phyloP scores from a whole-genome alignment of 1,140 invertebrate species.

The Drosophila auraria region DNA sequence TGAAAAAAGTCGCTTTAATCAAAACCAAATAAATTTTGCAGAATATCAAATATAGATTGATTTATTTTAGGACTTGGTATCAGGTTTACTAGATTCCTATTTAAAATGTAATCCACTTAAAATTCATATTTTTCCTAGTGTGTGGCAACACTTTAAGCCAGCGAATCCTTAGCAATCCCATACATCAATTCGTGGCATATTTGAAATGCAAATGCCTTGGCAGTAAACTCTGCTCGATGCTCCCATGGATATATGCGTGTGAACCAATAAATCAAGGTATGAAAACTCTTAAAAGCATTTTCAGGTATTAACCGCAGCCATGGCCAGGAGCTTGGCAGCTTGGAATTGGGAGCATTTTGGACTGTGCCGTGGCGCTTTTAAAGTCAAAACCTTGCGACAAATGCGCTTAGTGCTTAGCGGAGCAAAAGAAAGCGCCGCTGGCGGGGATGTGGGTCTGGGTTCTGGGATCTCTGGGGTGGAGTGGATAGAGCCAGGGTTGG shows the following conservation, averaged over 20 bases:
- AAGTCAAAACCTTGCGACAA: slow-evolving; percentile 59
- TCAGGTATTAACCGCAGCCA: slow-evolving; percentile 66
- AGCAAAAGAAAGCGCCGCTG: slow-evolving; percentile 73
- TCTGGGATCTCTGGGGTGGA: neutral
- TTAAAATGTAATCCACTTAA: neutral
- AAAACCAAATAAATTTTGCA: too few species aligned
- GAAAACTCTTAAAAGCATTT: slow-evolving; percentile 78
- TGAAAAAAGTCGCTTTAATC: too few species aligned
- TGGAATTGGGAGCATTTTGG: slow-evolving; percentile 52
- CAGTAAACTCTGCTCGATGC: slow-evolving; percentile 45
- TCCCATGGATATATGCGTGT: slow-evolving; percentile 15
- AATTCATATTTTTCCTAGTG: slow-evolving; percentile 8
- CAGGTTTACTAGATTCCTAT: too few species aligned
- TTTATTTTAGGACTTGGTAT: too few species aligned
- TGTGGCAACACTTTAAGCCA: slow-evolving; percentile 13
- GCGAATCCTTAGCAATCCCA: slow-evolving; percentile 40
- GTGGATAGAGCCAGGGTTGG: slow-evolving; percentile 13
- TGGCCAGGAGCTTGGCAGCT: slow-evolving; percentile 30
- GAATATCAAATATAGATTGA: too few species aligned
- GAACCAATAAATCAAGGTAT: slow-evolving; percentile 76
- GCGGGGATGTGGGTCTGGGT: slow-evolving; percentile 37
- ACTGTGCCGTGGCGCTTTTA: slow-evolving; percentile 53
- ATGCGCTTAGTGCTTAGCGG: slow-evolving; percentile 78
- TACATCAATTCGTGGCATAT: slow-evolving; percentile 71
- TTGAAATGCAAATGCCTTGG: slow-evolving; percentile 72